Conservation (phyloP, 2,888 invertebrate species). For the Thyatira batis region DNA sequence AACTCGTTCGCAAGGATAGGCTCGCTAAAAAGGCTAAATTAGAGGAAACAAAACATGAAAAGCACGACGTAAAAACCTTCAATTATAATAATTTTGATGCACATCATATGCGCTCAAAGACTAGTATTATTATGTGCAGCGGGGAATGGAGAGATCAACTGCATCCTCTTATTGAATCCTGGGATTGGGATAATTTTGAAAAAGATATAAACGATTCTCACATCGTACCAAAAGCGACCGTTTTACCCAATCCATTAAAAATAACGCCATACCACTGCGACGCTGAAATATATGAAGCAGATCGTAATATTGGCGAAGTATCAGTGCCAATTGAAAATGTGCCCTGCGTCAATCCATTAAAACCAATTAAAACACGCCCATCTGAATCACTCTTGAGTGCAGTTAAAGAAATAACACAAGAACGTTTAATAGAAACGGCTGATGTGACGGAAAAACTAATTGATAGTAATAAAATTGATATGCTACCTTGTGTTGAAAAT, state of each 20-base stretch:
- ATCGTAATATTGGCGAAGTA: slow-evolving; percentile 76
- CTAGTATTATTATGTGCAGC: slow-evolving; percentile 73
- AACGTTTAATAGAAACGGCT: slow-evolving; percentile 82
- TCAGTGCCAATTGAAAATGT: slow-evolving; percentile 83
- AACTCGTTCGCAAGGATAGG: slow-evolving; percentile 68
- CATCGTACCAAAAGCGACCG: slow-evolving; percentile 67
- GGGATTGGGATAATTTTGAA: slow-evolving; percentile 86
- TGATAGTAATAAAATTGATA: slow-evolving; percentile 76
- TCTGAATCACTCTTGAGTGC: slow-evolving; percentile 68
- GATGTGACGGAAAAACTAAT: slow-evolving; percentile 83
- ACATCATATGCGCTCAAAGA: slow-evolving; percentile 77
- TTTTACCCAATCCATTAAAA: slow-evolving; percentile 75
- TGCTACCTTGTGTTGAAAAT: slow-evolving; percentile 84
- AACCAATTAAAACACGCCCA: slow-evolving; percentile 79
- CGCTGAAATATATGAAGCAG: slow-evolving; percentile 76
- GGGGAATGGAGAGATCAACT: slow-evolving; percentile 84
- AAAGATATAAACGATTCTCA: slow-evolving; percentile 79
- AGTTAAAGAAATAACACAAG: slow-evolving; percentile 79
- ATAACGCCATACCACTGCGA: slow-evolving; percentile 75
- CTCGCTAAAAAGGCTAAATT: slow-evolving; percentile 70
- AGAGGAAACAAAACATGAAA: slow-evolving; percentile 72
- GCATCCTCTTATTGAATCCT: slow-evolving; percentile 84
- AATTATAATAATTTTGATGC: slow-evolving; percentile 74
- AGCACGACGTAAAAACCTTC: slow-evolving; percentile 72
- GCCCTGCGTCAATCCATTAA: slow-evolving; percentile 84